phyloP scores from a whole-genome alignment of 2,113 vertebrate species.

The Nicator chloris region DNA sequence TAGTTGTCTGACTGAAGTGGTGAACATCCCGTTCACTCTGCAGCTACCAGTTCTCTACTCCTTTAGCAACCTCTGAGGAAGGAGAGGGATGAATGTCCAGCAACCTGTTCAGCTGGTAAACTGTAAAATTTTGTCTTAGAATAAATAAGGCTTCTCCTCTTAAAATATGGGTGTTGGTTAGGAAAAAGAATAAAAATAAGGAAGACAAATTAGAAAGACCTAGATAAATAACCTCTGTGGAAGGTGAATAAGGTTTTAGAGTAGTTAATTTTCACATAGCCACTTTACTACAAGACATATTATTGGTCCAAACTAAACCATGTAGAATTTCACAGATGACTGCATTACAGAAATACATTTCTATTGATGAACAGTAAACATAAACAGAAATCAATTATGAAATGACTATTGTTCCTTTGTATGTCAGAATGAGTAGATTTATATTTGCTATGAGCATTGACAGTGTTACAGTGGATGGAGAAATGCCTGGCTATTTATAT shows the following conservation, averaged over 20 bases:
- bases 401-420: background rate
- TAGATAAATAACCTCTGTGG: background rate
- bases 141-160: background rate
- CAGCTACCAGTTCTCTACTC: background rate
- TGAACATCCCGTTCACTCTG: background rate
- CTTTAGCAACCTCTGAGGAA: background rate
- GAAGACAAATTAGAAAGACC: background rate
- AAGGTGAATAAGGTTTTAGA: background rate
- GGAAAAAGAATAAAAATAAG: background rate
- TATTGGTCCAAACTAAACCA: background rate
- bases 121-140: background rate
- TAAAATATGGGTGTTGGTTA: background rate
- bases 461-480: background rate
- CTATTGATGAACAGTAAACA: slow-evolving; percentile 18
- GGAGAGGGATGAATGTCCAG: background rate
- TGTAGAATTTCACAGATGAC: background rate
- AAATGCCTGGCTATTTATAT: background rate
- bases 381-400: slow-evolving; percentile 25
- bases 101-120: background rate
- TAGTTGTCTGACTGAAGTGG: background rate
- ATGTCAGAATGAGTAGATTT: background rate
- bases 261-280: background rate
- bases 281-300: background rate
- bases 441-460: background rate
- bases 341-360: background rate